These are phyloP conservation scores for Psephotus haematonotus DNA, from an alignment of 2,113 vertebrate genomes.

Conservation along the genomic window DNA sequence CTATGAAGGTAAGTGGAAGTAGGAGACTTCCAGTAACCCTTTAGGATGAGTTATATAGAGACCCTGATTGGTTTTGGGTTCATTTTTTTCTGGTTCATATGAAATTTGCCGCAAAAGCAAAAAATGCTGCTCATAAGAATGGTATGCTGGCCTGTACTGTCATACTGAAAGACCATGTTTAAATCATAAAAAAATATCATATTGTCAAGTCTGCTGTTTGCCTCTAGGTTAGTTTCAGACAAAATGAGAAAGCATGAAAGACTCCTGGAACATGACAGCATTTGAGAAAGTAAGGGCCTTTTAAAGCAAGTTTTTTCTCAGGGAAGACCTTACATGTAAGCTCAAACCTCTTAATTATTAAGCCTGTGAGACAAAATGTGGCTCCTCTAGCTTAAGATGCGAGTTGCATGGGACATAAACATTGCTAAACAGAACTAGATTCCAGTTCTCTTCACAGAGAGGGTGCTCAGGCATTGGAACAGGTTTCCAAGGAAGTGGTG, in stretches of 20 bases:
- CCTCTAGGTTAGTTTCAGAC: not conserved
- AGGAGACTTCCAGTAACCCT: not conserved
- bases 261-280: not conserved
- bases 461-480: not conserved
- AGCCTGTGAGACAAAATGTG: not conserved
- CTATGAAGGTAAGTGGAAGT: not conserved
- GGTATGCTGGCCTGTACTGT: not conserved
- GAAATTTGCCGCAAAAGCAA: constrained; percentile 13
- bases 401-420: not conserved
- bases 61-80: not conserved
- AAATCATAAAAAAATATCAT: not conserved
- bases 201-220: not conserved
- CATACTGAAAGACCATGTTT: constrained; percentile 2
- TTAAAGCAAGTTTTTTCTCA: not conserved
- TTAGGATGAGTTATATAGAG: not conserved
- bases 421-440: not conserved
- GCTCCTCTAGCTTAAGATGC: not conserved
- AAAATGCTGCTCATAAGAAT: not conserved
- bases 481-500: not conserved
- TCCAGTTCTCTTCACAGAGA: not conserved
- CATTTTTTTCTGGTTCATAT: not conserved
- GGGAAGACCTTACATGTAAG: not conserved
- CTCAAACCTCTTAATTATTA: not conserved
- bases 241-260: not conserved
- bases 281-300: not conserved